phyloP scores from a whole-genome alignment of 2,113 vertebrate genomes.

The Marcusenius ussheri region DNA sequence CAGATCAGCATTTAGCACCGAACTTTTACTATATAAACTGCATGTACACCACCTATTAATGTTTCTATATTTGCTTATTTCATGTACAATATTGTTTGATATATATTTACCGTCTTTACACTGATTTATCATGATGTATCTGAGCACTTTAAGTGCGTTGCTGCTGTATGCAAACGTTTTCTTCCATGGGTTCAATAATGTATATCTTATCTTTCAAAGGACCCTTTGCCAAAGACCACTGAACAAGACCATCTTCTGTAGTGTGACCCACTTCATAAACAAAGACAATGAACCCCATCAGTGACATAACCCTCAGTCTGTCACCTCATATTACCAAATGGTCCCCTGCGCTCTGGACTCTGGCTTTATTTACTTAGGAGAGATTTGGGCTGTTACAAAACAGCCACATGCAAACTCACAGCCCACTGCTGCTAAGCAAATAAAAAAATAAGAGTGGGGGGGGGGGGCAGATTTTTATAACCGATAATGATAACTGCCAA shows the following conservation, averaged over 20 bases:
- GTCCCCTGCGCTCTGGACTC: background rate
- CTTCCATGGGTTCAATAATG: background rate
- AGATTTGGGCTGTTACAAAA: background rate
- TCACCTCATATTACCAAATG: background rate
- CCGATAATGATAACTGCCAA: background rate
- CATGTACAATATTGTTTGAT: background rate
- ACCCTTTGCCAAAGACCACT: background rate
- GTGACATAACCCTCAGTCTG: background rate
- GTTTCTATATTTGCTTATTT: background rate
- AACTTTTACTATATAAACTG: background rate
- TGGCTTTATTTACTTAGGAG: constrained; percentile 5
- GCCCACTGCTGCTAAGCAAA: background rate
- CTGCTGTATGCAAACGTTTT: background rate
- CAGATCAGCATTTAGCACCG: background rate
- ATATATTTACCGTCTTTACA: background rate
- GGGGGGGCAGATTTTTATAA: background rate
- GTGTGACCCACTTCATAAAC: background rate
- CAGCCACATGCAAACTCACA: background rate
- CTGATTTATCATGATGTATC: background rate
- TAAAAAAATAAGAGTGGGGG: background rate
- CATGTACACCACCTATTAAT: background rate
- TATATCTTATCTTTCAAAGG: background rate
- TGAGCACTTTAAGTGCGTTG: background rate
- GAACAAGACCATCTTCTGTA: background rate
- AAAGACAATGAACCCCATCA: background rate